Evolutionary conservation across 2,797 vertebrate species (phyloP), one percentile per base, ranked within the genome.

Genomic region (Ambastaia sidthimunki): DNA sequence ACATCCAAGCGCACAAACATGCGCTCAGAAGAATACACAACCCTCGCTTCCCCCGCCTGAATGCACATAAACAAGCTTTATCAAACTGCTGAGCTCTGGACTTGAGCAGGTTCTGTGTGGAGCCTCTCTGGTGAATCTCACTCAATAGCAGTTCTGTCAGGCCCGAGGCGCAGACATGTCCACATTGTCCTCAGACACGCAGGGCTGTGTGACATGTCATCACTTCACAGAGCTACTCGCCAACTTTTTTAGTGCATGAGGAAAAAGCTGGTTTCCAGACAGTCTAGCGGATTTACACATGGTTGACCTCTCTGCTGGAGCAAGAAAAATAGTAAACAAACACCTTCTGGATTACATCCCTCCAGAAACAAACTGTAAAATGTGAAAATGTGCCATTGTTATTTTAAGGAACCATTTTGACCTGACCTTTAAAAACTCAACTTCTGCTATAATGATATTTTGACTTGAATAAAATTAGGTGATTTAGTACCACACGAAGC

Each of bases 51-150:
- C 62, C 48, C 65, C 31, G 15, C 57, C 31, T 62, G 54, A 79
- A 62, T 4, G 28, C 76, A 83, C 72, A 80, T 48, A 84, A 85
- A 82, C 78, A 83, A 67, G 57, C 63, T 67, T 66, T 69, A 62
- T 68, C 72, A 81, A 52, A 73, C 34, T 59, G 12, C 48, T 79
- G 71, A 83, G 59, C 68, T 68, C 68, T 62, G 37, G 55, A 68
- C 12, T 47, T 57, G 57, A 41, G 13, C 34, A 68, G 66, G 65
- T 77, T 84, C 47, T 82, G 73, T 68, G 54, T 16, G 18, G 48
- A 83, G 72, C 70, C 7, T 67, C 28, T 67, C 52, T 70, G 52
- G 74, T 65, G 37, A n/a, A 25, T 70, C 44, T 19, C 41, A 28
- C 23, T 70, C 74, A 50, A 23, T 59, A 66, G 59, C 19, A 25